Base-by-base conservation (phyloP, 2,888 invertebrate genomes). In the Clivina fossor region DNA sequence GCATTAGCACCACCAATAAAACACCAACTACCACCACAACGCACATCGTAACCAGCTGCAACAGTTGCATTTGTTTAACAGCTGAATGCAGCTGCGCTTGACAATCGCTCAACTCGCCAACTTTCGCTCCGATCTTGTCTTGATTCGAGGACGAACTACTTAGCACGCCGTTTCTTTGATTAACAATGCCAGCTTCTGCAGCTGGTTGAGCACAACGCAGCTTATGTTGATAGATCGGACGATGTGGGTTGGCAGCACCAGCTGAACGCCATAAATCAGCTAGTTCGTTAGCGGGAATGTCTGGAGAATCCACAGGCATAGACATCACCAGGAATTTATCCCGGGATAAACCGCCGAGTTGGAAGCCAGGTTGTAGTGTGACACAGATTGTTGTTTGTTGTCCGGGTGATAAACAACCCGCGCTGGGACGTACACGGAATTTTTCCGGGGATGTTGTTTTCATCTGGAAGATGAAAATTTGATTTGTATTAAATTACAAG, bases 361-460 rank as follows among this genome's bases (percentile, higher is more conserved):
- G 82, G 65, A 84, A 86, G 3, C 88, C 90, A 9, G 85, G 79
- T 65, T 90, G 86, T 1, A 94, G 78, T 3, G 85, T 82, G 1
- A 95, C 88, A 30, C 80, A 78, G 0, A 95, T 83, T 0, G 78
- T 77, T 30, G 83, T 80, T 0, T 78, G 77, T 2, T 80, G 80
- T 5, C 85, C 84, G 0, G 86, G 82, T 1, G 78, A 74, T 47
- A 96, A 70, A 4, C 84, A 76, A 0, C 95, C 95, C 4, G 86
- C 84, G 65, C 91, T 93, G 0, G 95, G 96, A 48, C 92, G 82
- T 1, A 98, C 97, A 22, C 93, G 79, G 75, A 93, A 97, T 72
- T 94, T 95, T 66, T 95, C 93, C 0, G 96, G 97, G 0, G 94
- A 89, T 2, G 96, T 97, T 9, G 96, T 97, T 74, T 97, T 90